These are phyloP conservation scores for Therioaphis trifolii DNA, from an alignment of 2,888 invertebrate genomes.

Conservation along the genomic window DNA sequence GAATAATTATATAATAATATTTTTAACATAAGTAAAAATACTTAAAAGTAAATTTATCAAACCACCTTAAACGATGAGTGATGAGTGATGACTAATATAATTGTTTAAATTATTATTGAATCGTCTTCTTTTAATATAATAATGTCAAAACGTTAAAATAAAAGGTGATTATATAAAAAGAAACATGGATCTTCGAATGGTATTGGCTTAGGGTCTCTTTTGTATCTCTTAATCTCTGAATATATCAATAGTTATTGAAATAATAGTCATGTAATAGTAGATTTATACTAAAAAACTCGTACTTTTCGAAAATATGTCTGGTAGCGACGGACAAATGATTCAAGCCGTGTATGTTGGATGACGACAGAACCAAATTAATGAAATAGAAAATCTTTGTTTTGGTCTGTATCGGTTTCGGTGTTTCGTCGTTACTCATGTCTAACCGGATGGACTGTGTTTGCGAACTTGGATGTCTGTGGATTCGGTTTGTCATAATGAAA, in stretches of 20 bases:
- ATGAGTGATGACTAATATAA: too few relatives aligned
- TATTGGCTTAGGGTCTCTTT: too few relatives aligned
- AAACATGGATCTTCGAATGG: too few relatives aligned
- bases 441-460: slow-evolving; percentile 10
- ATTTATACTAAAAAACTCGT: background rate
- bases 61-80: too few relatives aligned
- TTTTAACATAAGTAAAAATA: too few relatives aligned
- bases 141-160: too few relatives aligned
- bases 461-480: background rate
- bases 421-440: slow-evolving; percentile 5
- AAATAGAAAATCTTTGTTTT: slow-evolving; percentile 26
- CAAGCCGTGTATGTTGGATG: slow-evolving; percentile 70
- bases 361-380: slow-evolving; percentile 40
- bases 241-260: too few relatives aligned
- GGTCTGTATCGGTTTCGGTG: background rate
- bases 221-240: background rate
- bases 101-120: too few relatives aligned
- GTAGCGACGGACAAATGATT: slow-evolving; percentile 71
- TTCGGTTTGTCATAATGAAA: slow-evolving; percentile 40
- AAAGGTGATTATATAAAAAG: too few relatives aligned
- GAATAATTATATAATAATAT: background rate
- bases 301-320: slow-evolving; percentile 72
- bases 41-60: too few relatives aligned
- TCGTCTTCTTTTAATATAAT: too few relatives aligned
- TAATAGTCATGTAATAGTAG: too few relatives aligned